Percentiles rank a stretch among this genome's conserved stretches.
Evolutionary conservation across 1,140 invertebrate genomes (phyloP).

Genomic region (Tribolium castaneum): DNA sequence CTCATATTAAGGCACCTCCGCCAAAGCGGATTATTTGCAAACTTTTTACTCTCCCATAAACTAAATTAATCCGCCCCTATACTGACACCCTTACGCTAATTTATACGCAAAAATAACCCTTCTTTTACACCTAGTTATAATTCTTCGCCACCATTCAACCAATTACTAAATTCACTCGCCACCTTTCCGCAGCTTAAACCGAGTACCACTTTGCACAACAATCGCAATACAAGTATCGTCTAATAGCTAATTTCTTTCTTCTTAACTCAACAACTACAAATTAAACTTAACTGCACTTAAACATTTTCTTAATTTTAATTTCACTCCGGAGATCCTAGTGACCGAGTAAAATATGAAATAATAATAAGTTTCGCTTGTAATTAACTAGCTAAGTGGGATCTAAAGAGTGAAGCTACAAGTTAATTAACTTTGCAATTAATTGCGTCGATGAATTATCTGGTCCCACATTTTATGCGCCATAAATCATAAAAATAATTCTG

Average conservation of each 20-base stretch:
- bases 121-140: slow-evolving; percentile 4
- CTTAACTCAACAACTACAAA: background rate
- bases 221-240: background rate
- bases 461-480: background rate
- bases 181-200: background rate
- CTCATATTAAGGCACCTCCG: slow-evolving; percentile 15
- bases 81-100: background rate
- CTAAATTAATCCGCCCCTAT: slow-evolving; percentile 11
- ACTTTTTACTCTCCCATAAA: slow-evolving; percentile 23
- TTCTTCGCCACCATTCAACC: background rate
- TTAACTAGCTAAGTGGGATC: background rate
- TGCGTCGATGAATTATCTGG: slow-evolving; percentile 33
- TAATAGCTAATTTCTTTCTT: background rate
- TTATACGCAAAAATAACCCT: slow-evolving; percentile 18
- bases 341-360: background rate
- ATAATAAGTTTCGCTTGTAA: background rate
- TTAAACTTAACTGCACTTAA: background rate
- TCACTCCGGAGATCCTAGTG: background rate
- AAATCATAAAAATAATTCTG: slow-evolving; percentile 4
- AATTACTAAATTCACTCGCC: background rate
- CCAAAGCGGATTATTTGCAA: slow-evolving; percentile 19
- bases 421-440: slow-evolving; percentile 36
- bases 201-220: background rate
- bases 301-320: background rate
- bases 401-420: slow-evolving; percentile 13